Conservation (phyloP, 2,113 vertebrate species). For the Brachypteracias leptosomus region DNA sequence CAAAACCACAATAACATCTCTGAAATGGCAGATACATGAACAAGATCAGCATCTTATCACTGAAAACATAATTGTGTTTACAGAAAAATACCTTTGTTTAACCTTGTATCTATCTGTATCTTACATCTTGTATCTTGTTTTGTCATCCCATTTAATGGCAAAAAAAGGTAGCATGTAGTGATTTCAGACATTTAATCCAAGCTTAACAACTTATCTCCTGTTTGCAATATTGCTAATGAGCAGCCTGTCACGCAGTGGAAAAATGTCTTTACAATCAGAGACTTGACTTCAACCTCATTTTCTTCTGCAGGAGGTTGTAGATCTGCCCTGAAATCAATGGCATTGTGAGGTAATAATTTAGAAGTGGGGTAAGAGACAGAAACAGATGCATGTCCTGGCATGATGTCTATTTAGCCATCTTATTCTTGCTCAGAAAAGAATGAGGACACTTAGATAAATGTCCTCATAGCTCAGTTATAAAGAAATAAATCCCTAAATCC, state of each 20-base stretch:
- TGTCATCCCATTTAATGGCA: background rate
- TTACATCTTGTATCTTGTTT: background rate
- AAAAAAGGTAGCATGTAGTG: background rate
- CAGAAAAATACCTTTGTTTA: background rate
- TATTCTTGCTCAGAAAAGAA: background rate
- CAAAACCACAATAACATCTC: background rate
- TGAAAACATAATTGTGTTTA: background rate
- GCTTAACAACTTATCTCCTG: background rate
- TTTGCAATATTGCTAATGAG: background rate
- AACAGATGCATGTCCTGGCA: background rate
- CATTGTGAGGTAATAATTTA: background rate
- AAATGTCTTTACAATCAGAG: conserved; percentile 10
- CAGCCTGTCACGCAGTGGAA: background rate
- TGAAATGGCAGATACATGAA: background rate
- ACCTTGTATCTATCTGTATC: background rate
- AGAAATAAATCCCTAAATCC: background rate
- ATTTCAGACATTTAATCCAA: conserved; percentile 2
- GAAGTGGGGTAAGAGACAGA: background rate
- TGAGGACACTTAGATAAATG: background rate
- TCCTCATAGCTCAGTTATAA: background rate
- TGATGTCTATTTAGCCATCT: background rate
- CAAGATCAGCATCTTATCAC: background rate
- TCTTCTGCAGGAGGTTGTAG: background rate
- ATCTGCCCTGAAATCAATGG: background rate
- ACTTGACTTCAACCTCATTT: background rate